Evolutionary conservation across 2,797 vertebrate genomes (phyloP).

Genomic region (Pipistrellus nathusii): DNA sequence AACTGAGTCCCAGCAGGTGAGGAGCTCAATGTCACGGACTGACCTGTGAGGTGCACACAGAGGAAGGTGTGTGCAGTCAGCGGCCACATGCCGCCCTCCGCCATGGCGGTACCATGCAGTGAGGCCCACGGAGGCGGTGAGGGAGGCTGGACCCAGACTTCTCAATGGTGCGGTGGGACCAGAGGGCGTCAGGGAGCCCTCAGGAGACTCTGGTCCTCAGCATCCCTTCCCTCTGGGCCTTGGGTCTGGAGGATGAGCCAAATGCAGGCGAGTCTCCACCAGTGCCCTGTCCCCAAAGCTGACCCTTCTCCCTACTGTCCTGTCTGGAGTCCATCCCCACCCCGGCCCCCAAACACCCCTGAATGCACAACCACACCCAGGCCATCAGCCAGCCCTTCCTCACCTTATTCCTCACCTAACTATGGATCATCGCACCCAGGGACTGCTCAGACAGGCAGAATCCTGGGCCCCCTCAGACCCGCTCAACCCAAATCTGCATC

Average conservation of each 20-base stretch:
- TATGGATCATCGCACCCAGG: fast-evolving
- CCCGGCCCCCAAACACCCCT: neutral
- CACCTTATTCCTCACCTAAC: neutral
- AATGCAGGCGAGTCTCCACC: neutral
- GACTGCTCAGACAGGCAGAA: neutral
- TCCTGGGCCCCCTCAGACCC: neutral
- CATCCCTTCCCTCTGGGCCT: neutral
- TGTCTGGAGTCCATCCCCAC: neutral
- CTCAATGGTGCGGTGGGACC: fast-evolving
- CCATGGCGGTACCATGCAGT: neutral
- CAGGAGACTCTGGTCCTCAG: neutral
- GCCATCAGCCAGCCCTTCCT: neutral
- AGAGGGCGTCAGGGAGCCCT: too few relatives aligned
- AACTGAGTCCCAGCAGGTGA: neutral
- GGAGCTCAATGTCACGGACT: fast-evolving
- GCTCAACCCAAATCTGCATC: neutral
- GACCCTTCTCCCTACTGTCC: neutral
- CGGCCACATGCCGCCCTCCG: neutral
- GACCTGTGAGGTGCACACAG: neutral
- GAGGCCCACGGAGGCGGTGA: neutral
- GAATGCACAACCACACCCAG: fast-evolving
- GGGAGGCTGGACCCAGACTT: neutral
- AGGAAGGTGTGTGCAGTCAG: neutral
- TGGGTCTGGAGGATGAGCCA: neutral
- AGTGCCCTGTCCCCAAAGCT: neutral